These are phyloP conservation scores for Pelochelys cantorii DNA, from an alignment of 2,797 vertebrate genomes.

Conservation along the genomic window DNA sequence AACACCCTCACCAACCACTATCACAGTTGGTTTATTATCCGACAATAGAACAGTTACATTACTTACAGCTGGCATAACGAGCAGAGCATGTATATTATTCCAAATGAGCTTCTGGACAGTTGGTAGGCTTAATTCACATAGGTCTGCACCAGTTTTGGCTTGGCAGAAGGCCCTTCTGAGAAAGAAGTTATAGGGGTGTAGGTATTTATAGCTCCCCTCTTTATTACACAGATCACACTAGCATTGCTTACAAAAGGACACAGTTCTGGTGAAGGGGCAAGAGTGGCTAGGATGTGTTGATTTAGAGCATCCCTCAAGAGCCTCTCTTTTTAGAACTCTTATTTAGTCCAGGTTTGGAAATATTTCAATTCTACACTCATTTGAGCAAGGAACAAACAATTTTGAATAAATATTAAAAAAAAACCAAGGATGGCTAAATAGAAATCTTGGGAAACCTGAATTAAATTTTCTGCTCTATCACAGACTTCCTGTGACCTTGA, in stretches of 20 bases:
- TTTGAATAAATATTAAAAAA: neutral
- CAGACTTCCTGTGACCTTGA: neutral
- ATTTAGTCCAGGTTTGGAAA: neutral
- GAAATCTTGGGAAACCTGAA: neutral
- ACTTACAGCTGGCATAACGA: neutral
- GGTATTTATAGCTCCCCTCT: neutral
- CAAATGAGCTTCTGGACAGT: neutral
- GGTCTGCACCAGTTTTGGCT: neutral
- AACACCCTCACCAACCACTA: neutral
- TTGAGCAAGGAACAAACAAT: neutral
- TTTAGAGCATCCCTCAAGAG: neutral
- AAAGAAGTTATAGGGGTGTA: neutral
- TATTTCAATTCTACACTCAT: neutral
- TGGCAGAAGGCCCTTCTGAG: neutral
- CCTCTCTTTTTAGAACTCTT: neutral
- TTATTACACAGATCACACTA: neutral
- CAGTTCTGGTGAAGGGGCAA: neutral
- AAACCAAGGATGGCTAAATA: neutral
- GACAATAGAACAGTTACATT: neutral
- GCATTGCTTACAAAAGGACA: neutral
- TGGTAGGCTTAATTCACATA: neutral
- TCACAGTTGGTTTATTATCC: neutral
- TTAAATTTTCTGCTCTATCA: neutral
- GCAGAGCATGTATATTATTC: neutral
- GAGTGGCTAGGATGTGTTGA: neutral